Evolutionary conservation across 1,140 invertebrate genomes (phyloP), one percentile per base, ranked within the genome.

Genomic region (Drosophila prosaltans): DNA sequence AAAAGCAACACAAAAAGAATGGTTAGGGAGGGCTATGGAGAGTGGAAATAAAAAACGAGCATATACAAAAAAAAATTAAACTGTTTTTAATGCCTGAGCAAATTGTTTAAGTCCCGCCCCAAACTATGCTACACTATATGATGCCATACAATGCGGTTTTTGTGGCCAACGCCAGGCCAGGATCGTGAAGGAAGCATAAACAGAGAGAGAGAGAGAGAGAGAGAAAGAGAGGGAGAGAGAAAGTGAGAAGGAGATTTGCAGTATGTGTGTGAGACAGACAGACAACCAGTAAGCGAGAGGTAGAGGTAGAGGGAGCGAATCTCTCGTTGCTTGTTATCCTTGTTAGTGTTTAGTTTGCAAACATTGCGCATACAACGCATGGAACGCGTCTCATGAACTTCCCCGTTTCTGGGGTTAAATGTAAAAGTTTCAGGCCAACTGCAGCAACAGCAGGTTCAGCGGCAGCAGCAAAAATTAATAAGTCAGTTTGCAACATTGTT

Each of bases 21-120:
- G 54, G 24, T 62, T 30, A 4, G 32, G 6, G 32, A 36, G 3
- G 32, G 4, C 2, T 30, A 30, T 30, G 32, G 32, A 5, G 32
- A 36, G 6, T 4, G 32, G 32, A 62, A 76, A 59, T 51, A 45
- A 54, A 54, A 69, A 65, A 65, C 48, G 45, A 61, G 24, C 11
- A 39, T 16, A 45, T 3, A 62, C 28, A 63, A 59, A 78, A 74
- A 74, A 67, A 74, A 74, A 67, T 67, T 64, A 65, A 83, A 79
- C 28, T 65, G 64, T 62, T 72, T 81, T 85, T 80, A 80, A 84
- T 78, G 68, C 64, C 43, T 43, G 39, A 62, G 39, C 24, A 72
- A 72, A 80, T 74, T 74, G 63, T 65, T 81, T 73, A 73, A 68
- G 70, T 71, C 16, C 28, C 8, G 54, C 54, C 45, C 24, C 51